Evolutionary conservation across 2,888 invertebrate genomes (phyloP).

Genomic region (Flexamia atlantica): DNA sequence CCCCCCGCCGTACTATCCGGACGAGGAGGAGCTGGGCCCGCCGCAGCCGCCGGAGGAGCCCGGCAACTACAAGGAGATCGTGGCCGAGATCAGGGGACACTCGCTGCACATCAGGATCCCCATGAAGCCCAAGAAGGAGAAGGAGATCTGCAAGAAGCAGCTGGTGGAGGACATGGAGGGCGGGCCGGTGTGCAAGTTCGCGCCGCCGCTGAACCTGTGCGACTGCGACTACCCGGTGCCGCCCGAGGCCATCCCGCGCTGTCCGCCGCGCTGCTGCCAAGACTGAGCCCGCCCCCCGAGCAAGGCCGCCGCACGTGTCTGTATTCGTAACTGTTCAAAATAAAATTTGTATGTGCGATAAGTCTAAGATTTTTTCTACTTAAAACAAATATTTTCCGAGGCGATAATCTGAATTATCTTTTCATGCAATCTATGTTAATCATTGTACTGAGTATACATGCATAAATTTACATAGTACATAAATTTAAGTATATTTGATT

Average conservation of each 20-base stretch:
- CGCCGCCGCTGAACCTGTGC: conserved; percentile 65
- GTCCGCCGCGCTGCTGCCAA: conserved; percentile 7
- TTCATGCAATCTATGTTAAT: too few species aligned
- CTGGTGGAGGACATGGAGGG: background rate
- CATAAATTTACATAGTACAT: too few species aligned
- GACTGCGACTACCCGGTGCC: conserved; percentile 67
- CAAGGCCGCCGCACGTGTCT: too few species aligned
- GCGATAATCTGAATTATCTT: too few species aligned
- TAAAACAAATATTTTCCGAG: too few species aligned
- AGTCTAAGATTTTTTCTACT: too few species aligned
- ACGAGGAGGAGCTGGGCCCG: background rate
- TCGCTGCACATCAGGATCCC: conserved; percentile 67
- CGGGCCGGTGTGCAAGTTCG: conserved; percentile 26
- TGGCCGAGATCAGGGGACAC: conserved; percentile 68
- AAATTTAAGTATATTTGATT: too few species aligned
- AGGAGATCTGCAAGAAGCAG: background rate
- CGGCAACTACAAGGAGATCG: conserved; percentile 67
- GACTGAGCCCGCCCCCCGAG: too few species aligned
- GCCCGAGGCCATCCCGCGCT: conserved; percentile 64
- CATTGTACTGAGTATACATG: too few species aligned
- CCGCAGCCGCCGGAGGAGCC: conserved; percentile 8
- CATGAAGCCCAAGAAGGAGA: conserved; percentile 64
- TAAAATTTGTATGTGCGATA: too few species aligned
- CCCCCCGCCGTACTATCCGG: background rate
- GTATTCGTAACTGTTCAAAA: too few species aligned